Percentiles rank a stretch among this genome's conserved stretches.
Conservation (phyloP, 2,113 vertebrate genomes). For the Empidonax alnorum region DNA sequence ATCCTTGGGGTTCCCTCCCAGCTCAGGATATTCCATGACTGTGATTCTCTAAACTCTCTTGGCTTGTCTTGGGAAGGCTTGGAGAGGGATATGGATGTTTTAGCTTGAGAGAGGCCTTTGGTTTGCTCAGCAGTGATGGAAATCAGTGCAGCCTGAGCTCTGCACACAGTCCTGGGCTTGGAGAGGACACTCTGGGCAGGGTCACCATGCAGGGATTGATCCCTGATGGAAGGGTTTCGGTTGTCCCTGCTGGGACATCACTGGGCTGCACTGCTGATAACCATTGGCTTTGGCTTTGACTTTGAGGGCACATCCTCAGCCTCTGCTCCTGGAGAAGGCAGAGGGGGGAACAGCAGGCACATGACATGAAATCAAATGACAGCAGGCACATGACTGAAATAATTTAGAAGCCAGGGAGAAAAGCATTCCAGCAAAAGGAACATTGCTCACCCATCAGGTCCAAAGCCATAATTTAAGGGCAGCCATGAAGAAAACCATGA, state of each 20-base stretch:
- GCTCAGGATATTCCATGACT: background rate
- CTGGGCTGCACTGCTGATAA: fast-evolving
- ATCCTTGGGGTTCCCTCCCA: background rate
- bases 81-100: fast-evolving
- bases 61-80: background rate
- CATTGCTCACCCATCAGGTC: background rate
- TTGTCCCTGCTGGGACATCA: background rate
- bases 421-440: background rate
- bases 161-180: background rate
- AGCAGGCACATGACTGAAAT: background rate
- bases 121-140: background rate
- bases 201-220: fast-evolving
- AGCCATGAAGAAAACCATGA: background rate
- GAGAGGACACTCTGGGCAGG: background rate
- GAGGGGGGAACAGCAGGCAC: background rate
- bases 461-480: background rate
- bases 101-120: background rate
- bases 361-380: fast-evolving
- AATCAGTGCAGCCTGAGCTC: background rate
- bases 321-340: background rate
- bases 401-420: background rate
- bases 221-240: background rate
- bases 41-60: background rate
- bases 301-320: background rate
- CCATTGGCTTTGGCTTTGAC: background rate